Evolutionary conservation across 2,113 vertebrate genomes (phyloP), one percentile per base, ranked within the genome.

Genomic region (Bungarus multicinctus): DNA sequence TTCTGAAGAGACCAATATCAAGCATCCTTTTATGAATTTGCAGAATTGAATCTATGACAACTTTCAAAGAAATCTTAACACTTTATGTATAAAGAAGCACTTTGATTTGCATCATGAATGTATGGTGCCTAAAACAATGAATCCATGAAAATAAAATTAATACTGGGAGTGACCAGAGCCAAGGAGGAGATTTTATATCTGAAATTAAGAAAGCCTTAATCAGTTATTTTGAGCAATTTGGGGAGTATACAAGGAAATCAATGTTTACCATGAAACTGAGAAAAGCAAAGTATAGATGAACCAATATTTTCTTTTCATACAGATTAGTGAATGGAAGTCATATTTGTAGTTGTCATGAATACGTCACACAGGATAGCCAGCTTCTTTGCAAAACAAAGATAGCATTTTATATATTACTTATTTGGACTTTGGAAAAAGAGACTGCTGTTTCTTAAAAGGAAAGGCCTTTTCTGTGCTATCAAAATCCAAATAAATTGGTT

Each of bases 331-430:
- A 45, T 87, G 54, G 6, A 93, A 91, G 27, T 3, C 53, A 12
- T 89, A 54, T 88, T 39, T 90, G 12, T 85, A 4, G 30, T 27
- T 5, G 22, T 2, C 5, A 93, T 87, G 58, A 64, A 55, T 85
- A 47, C 23, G 9, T 86, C 60, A 47, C 74, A 6, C 45, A 89
- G 54, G 53, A 88, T 43, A 81, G 18, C 27, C 16, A 69, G 25
- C 25, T 9, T 81, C 34, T 89, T 23, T 92, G 85, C 10, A 54
- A 4, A 20, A 14, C 54, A 47, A 87, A 92, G 55, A 89, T 34
- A 89, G 34, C 53, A 86, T 86, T 86, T 89, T 60, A 89, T 89
- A 89, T 91, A 91, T 91, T 39, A 89, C 74, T 93, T 89, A 20
- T 45, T 93, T 89, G 60, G 25, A 91, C 20, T 16, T 85, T 89